These are phyloP conservation scores for Rhinichthys osculus DNA, from an alignment of 2,797 vertebrate genomes.

Conservation along the genomic window DNA sequence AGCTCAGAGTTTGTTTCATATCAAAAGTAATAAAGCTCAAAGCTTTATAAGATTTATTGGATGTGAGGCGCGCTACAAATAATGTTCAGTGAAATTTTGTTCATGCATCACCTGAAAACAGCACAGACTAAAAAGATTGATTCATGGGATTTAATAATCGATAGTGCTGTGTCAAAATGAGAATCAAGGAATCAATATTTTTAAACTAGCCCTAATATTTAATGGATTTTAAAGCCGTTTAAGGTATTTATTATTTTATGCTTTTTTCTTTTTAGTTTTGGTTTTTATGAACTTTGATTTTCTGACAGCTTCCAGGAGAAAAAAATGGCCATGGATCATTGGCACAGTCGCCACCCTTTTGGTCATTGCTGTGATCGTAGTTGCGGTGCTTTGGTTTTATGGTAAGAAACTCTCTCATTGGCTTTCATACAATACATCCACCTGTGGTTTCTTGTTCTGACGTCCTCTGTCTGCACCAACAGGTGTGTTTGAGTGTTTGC, in stretches of 20 bases:
- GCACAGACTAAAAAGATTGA: neutral
- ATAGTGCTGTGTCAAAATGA: neutral
- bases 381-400: constrained; percentile 85
- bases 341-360: constrained; percentile 62
- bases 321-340: constrained; percentile 56
- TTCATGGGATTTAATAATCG: neutral
- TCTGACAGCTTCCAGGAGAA: constrained; percentile 70
- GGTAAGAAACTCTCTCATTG: constrained; percentile 76
- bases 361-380: constrained; percentile 57
- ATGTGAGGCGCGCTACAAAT: neutral
- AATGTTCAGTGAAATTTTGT: neutral
- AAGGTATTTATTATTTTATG: neutral
- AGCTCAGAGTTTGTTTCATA: neutral
- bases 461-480: constrained; percentile 15
- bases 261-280: no score
- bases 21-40: neutral
- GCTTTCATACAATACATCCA: neutral
- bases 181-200: neutral
- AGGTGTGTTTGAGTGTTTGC: constrained; percentile 76
- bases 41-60: neutral
- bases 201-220: neutral
- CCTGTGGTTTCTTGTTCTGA: neutral
- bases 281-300: neutral
- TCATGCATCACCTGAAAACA: neutral
- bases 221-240: neutral